Conservation (phyloP, 2,888 invertebrate species). For the Ophion slaviceki region DNA sequence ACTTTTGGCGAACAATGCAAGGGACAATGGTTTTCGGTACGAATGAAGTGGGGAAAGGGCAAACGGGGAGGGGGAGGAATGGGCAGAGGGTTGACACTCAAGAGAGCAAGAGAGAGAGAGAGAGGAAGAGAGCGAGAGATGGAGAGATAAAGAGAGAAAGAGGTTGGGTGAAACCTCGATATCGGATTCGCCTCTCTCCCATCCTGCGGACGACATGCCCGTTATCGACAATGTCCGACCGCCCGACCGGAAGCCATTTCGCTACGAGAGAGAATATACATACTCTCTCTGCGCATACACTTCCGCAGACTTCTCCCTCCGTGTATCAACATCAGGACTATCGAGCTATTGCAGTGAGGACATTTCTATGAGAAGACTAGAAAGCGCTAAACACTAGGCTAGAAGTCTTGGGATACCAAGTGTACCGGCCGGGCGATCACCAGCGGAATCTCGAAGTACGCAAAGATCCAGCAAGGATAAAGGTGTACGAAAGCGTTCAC, state of each 20-base stretch:
- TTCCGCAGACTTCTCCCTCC: background rate
- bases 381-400: slow-evolving; percentile 74
- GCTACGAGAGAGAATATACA: slow-evolving; percentile 65
- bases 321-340: background rate
- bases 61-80: slow-evolving; percentile 29
- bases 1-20: slow-evolving; percentile 81
- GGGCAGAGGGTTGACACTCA: slow-evolving; percentile 54
- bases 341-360: slow-evolving; percentile 70
- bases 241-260: slow-evolving; percentile 82
- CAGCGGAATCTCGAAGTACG: too few relatives aligned
- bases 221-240: slow-evolving; percentile 82
- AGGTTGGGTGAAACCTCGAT: slow-evolving; percentile 77
- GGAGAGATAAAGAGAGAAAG: slow-evolving; percentile 59
- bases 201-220: slow-evolving; percentile 73
- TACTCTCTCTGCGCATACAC: slow-evolving; percentile 36
- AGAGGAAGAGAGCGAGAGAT: background rate
- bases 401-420: slow-evolving; percentile 12
- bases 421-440: slow-evolving; percentile 65
- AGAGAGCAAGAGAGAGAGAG: background rate
- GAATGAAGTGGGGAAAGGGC: slow-evolving; percentile 40
- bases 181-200: slow-evolving; percentile 78
- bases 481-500: too few relatives aligned
- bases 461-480: too few relatives aligned
- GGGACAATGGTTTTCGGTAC: slow-evolving; percentile 77
- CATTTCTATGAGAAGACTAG: slow-evolving; percentile 73